Evolutionary conservation across 2,888 invertebrate genomes (phyloP).

Genomic region (Lasioglossum calceatum): DNA sequence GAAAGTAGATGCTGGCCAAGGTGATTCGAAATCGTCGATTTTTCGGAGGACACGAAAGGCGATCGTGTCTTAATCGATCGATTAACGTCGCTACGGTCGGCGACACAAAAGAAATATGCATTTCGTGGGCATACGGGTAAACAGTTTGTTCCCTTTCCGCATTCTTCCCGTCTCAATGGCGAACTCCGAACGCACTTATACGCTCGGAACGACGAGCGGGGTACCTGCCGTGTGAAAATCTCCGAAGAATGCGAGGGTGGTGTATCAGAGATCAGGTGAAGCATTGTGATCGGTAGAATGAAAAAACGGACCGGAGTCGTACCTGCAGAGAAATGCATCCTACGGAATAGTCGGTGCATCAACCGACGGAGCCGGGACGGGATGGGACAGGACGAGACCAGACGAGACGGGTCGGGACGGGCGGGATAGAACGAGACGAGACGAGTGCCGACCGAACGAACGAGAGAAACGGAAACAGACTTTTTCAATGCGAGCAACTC

Average conservation of each 20-base stretch:
- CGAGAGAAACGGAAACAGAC: conserved; percentile 20
- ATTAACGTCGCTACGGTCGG: background rate
- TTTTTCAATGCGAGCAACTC: conserved; percentile 53
- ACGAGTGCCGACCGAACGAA: conserved; percentile 25
- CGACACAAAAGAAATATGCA: background rate
- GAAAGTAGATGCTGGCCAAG: background rate
- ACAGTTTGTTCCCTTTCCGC: background rate
- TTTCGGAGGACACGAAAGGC: background rate
- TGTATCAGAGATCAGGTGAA: conserved; percentile 79
- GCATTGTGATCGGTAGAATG: conserved; percentile 78
- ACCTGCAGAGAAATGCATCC: conserved; percentile 72
- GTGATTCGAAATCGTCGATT: background rate
- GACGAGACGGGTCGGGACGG: background rate
- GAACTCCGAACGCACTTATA: background rate
- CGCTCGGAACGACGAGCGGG: conserved; percentile 25
- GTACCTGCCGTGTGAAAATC: conserved; percentile 79
- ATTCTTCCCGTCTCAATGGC: background rate
- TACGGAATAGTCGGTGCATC: conserved; percentile 64
- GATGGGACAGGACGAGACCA: background rate
- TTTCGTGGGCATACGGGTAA: background rate
- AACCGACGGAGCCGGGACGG: background rate
- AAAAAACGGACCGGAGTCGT: conserved; percentile 75
- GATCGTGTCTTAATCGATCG: background rate
- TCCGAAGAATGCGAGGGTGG: conserved; percentile 80
- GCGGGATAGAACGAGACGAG: conserved; percentile 9